These are phyloP conservation scores for Aegithalos caudatus DNA, from an alignment of 2,113 vertebrate genomes.

Conservation along the genomic window DNA sequence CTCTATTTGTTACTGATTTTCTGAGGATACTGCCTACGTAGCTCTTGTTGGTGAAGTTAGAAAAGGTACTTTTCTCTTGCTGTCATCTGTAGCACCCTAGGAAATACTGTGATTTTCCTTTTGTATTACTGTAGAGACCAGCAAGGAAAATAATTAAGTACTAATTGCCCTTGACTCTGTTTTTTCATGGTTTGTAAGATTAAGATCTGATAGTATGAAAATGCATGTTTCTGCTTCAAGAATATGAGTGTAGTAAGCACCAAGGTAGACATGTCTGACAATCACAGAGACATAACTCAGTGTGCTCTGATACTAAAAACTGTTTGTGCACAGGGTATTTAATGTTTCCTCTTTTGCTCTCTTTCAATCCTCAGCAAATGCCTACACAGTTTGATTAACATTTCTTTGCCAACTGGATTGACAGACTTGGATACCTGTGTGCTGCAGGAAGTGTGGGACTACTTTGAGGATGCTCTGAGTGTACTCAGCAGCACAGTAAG, in stretches of 20 bases:
- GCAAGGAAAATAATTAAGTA: background rate
- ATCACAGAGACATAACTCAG: background rate
- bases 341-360: constrained; percentile 24
- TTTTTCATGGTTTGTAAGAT: background rate
- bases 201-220: background rate
- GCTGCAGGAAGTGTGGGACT: constrained; percentile 82
- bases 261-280: background rate
- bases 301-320: background rate
- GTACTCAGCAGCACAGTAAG: constrained; percentile 81
- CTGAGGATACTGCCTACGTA: background rate
- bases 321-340: background rate
- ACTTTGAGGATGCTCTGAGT: constrained; percentile 85
- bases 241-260: background rate
- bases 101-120: background rate
- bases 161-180: background rate
- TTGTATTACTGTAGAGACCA: background rate
- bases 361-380: constrained; percentile 79
- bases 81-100: background rate
- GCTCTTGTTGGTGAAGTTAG: background rate
- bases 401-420: constrained; percentile 79
- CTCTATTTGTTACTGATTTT: background rate
- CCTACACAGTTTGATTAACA: constrained; percentile 83
- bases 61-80: background rate
- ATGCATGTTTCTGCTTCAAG: background rate
- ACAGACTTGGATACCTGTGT: constrained; percentile 73